Base-by-base conservation (phyloP, 1,140 invertebrate genomes). In the Physella acuta region DNA sequence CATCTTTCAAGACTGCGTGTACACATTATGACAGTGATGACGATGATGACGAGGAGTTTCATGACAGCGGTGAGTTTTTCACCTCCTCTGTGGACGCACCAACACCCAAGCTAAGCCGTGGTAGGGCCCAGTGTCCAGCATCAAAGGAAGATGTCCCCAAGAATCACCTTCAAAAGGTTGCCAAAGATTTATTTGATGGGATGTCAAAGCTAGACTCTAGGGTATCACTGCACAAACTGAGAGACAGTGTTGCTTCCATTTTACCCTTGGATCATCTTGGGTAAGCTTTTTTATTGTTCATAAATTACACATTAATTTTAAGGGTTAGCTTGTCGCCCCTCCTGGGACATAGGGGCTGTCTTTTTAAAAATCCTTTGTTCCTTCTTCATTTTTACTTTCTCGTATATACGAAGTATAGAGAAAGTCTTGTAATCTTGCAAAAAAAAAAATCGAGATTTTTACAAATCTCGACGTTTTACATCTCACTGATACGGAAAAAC, bases 31-130 rank as follows among this genome's bases (percentile, higher is more conserved):
- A 66, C 33, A 51, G 28, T 66, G 49, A 53, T 30, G 64, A 66
- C 36, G 64, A 66, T 37, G 64, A 66, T 20, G 62, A 65, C 3
- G 62, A 65, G 5, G 53, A 56, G n/a, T 66, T 34, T 34, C 64
- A 66, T 39, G 64, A 66, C 52, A 66, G 64, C 56, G 64, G 64
- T 4, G 64, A 66, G 20, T 66, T 33, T 28, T 66, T 66, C 30
- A 34, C 33, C 26, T 44, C 36, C 24, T 24, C 59, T 2, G 59
- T 44, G 5, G 59, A 61, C 17, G 36, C 34, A 1, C 24, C 16
- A 39, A 28, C 36, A 26, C 28, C 16, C 3, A 61, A 61, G 37
- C 30, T 11, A 44, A 8, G 8, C 20, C 39, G 20, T 11, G 20
- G 8, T 20, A 44, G 20, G 20, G 8, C 39, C 20, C 39, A 44